Evolutionary conservation across 2,797 vertebrate species (phyloP).

Genomic region (Phaenicophaeus curvirostris): DNA sequence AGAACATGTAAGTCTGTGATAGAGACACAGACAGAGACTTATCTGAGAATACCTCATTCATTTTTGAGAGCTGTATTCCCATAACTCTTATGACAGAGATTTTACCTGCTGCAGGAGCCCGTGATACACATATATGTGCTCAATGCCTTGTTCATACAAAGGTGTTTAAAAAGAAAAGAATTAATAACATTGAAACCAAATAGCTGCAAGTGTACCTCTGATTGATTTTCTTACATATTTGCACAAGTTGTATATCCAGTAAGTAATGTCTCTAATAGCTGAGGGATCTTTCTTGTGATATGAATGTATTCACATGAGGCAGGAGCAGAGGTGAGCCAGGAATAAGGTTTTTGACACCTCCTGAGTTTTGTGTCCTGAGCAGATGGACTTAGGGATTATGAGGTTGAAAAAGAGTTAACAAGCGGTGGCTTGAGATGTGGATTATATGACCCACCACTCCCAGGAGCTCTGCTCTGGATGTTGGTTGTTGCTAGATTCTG

Average conservation of each 20-base stretch:
- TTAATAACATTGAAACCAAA: not conserved
- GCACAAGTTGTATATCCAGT: not conserved
- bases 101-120: not conserved
- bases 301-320: not conserved
- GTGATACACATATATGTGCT: not conserved
- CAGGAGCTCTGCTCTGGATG: not conserved
- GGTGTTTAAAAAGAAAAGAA: not conserved
- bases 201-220: not conserved
- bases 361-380: not conserved
- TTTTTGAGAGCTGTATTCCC: not conserved
- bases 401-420: not conserved
- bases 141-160: not conserved
- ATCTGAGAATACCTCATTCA: not conserved
- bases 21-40: not conserved
- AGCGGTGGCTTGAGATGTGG: not conserved
- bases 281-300: not conserved
- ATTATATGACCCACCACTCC: not conserved
- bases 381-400: not conserved
- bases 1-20: not conserved
- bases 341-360: not conserved
- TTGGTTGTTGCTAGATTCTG: not conserved
- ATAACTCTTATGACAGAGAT: not conserved
- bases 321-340: not conserved
- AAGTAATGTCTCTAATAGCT: not conserved
- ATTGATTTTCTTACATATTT: not conserved